Evolutionary conservation across 2,888 invertebrate species (phyloP).

Genomic region (Cheilosia vulpina): DNA sequence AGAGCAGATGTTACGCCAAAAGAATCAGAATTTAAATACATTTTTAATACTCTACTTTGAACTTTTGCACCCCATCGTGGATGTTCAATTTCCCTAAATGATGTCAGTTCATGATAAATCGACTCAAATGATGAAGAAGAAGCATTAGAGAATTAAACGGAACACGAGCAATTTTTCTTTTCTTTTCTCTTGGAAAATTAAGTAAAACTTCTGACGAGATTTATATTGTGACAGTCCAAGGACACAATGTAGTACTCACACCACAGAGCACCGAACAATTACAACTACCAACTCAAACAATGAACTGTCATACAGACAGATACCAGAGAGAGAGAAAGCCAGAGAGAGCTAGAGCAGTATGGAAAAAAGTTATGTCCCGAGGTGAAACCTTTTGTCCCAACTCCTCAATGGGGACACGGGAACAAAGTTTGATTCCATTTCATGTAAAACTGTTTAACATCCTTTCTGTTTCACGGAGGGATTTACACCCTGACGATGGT

Average conservation of each 20-base stretch:
- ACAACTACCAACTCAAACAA: slow-evolving; percentile 16
- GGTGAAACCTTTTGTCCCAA: slow-evolving; percentile 42
- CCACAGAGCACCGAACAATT: not conserved
- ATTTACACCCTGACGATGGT: not conserved
- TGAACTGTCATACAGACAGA: not conserved
- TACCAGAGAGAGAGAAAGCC: not conserved
- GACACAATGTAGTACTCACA: slow-evolving; percentile 29
- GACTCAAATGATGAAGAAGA: slow-evolving; percentile 39
- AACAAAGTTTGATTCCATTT: slow-evolving; percentile 44
- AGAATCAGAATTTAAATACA: no score
- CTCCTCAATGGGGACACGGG: not conserved
- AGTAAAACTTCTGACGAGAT: slow-evolving; percentile 42
- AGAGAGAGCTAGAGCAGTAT: not conserved
- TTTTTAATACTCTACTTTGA: not conserved
- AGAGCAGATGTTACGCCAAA: no score
- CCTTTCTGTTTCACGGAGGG: slow-evolving; percentile 34
- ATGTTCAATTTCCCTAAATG: not conserved
- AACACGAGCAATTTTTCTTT: slow-evolving; percentile 1
- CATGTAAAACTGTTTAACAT: slow-evolving; percentile 43
- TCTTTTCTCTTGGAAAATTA: slow-evolving; percentile 8
- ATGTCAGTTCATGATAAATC: slow-evolving; percentile 38
- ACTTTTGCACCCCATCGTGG: slow-evolving; percentile 7
- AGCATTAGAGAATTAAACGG: not conserved
- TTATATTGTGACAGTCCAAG: slow-evolving; percentile 46
- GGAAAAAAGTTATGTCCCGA: slow-evolving; percentile 30